Conservation (phyloP, 2,797 vertebrate species). For the Streptopelia turtur region DNA sequence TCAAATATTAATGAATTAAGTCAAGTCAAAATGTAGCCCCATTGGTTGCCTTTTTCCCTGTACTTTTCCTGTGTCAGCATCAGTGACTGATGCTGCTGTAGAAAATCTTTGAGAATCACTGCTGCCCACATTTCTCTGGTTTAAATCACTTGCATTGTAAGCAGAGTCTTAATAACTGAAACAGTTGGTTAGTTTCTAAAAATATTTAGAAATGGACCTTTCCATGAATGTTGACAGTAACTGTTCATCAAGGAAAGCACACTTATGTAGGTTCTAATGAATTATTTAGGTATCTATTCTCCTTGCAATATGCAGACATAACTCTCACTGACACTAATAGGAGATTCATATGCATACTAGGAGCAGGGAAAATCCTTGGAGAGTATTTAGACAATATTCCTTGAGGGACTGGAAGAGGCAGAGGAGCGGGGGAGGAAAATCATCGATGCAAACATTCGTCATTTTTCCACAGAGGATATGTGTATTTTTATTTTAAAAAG, state of each 20-base stretch:
- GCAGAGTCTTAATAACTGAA: not conserved
- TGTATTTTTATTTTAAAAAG: slow-evolving; percentile 32
- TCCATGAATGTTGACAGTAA: not conserved
- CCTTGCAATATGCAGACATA: slow-evolving; percentile 5
- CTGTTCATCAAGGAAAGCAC: slow-evolving; percentile 2
- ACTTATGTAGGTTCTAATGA: not conserved
- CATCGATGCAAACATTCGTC: not conserved
- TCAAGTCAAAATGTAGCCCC: slow-evolving; percentile 48
- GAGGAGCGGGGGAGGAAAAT: not conserved
- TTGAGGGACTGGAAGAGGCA: not conserved
- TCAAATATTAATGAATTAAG: slow-evolving; percentile 72
- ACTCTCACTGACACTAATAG: slow-evolving; percentile 61
- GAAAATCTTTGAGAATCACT: not conserved
- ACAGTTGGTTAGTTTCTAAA: not conserved
- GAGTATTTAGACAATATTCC: slow-evolving; percentile 42
- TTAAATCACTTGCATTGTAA: slow-evolving; percentile 38
- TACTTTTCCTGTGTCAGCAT: slow-evolving; percentile 15
- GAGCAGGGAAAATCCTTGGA: slow-evolving; percentile 37
- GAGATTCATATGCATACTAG: slow-evolving; percentile 49
- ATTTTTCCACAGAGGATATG: slow-evolving; percentile 13
- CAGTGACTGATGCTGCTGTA: not conserved
- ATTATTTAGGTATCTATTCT: slow-evolving; percentile 65
- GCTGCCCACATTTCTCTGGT: slow-evolving; percentile 4
- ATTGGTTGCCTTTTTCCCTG: not conserved
- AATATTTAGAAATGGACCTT: slow-evolving; percentile 44